phyloP scores from a whole-genome alignment of 2,113 vertebrate species.

The Greenwoodochromis staneri region DNA sequence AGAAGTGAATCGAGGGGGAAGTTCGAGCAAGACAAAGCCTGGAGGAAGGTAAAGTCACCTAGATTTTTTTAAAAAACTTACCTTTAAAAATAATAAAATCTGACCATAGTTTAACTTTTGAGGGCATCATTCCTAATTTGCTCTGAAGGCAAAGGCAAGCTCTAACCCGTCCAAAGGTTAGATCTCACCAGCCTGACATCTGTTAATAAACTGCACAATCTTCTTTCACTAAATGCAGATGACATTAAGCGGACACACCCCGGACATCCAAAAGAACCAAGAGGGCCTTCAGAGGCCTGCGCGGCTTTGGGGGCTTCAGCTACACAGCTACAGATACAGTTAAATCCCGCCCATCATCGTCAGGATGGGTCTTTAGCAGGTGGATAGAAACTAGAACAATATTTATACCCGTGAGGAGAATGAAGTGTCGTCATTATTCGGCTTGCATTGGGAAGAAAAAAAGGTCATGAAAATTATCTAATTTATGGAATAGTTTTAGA shows the following conservation, averaged over 20 bases:
- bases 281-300: not conserved
- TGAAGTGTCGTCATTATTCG: not conserved
- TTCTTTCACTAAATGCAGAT: not conserved
- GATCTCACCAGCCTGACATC: not conserved
- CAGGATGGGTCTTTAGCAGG: not conserved
- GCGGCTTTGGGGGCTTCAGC: not conserved
- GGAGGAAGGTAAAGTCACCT: slow-evolving; percentile 30
- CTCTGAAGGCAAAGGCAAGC: not conserved
- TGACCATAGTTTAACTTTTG: not conserved
- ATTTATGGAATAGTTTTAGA: too few relatives aligned
- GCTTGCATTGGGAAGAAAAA: not conserved
- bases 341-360: not conserved
- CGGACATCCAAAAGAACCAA: not conserved
- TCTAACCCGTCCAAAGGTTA: not conserved
- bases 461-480: not conserved
- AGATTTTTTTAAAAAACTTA: not conserved
- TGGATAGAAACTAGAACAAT: not conserved
- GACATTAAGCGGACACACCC: not conserved
- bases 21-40: not conserved
- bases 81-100: not conserved
- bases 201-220: not conserved
- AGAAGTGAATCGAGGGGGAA: slow-evolving; percentile 51
- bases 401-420: not conserved
- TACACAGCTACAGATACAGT: not conserved
- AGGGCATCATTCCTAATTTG: not conserved